phyloP scores from a whole-genome alignment of 2,888 invertebrate genomes.

The Girardia tigrina region DNA sequence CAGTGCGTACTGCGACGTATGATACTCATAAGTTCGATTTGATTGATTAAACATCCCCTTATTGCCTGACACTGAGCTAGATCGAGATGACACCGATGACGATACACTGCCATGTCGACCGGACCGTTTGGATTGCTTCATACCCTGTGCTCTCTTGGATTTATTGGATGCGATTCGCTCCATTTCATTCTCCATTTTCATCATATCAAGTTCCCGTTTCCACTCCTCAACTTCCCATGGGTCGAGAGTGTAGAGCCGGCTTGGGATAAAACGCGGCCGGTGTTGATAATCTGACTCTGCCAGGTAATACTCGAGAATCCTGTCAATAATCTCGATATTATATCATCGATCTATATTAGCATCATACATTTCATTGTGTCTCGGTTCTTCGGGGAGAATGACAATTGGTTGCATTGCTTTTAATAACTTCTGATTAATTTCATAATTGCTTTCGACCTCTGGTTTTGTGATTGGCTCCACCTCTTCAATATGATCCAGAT shows the following conservation, averaged over 20 bases:
- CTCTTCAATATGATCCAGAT: slow-evolving; percentile 4
- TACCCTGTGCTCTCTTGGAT: not conserved
- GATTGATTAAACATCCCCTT: not conserved
- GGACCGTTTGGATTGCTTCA: not conserved
- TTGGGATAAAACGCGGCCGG: not conserved
- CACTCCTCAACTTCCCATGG: slow-evolving; percentile 5
- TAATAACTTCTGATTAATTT: not conserved
- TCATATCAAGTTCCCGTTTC: slow-evolving; percentile 16
- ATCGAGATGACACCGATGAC: not conserved
- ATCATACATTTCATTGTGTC: slow-evolving; percentile 20
- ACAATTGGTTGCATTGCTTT: slow-evolving; percentile 11
- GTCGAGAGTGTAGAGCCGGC: not conserved
- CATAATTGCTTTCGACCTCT: not conserved
- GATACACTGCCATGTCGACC: not conserved
- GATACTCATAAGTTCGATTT: not conserved
- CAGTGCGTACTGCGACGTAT: not conserved
- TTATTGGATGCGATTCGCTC: not conserved
- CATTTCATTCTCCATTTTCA: not conserved
- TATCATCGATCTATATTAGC: not conserved
- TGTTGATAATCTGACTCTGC: slow-evolving; percentile 10
- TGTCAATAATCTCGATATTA: not conserved
- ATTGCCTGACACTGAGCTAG: not conserved
- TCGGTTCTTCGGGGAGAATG: slow-evolving; percentile 5
- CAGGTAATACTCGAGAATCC: not conserved
- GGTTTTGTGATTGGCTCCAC: slow-evolving; percentile 15